phyloP scores from a whole-genome alignment of 2,888 invertebrate genomes.

The Onchidella celtica region DNA sequence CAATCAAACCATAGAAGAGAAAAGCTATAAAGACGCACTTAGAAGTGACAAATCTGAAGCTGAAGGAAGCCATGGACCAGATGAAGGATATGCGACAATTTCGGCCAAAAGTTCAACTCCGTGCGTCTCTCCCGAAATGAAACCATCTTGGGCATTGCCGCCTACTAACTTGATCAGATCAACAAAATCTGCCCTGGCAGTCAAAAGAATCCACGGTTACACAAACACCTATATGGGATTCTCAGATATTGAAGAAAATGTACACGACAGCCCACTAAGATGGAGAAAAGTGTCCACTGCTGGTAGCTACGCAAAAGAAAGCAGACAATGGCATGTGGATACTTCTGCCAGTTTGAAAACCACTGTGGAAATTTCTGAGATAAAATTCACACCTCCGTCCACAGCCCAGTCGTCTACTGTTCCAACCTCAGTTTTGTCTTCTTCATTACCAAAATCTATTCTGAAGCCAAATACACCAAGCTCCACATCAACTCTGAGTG shows the following conservation, averaged over 20 bases:
- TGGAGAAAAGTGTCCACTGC: slow-evolving; percentile 53
- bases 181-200: slow-evolving; percentile 46
- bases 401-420: neutral
- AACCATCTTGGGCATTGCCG: neutral
- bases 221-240: neutral
- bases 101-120: slow-evolving; percentile 4
- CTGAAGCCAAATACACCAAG: neutral
- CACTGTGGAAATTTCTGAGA: neutral
- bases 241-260: neutral
- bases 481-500: neutral
- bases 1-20: neutral
- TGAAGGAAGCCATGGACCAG: neutral
- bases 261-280: slow-evolving; percentile 14
- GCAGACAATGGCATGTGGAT: slow-evolving; percentile 58
- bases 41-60: slow-evolving; percentile 30
- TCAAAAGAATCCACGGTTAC: slow-evolving; percentile 6
- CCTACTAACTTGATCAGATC: slow-evolving; percentile 34
- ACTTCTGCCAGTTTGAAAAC: neutral
- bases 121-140: neutral
- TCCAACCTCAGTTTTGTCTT: neutral
- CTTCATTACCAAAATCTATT: neutral
- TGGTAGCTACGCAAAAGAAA: slow-evolving; percentile 65
- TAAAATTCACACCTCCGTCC: neutral
- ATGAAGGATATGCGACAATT: slow-evolving; percentile 21
- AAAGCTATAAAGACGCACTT: slow-evolving; percentile 36